Evolutionary conservation across 2,797 vertebrate genomes (phyloP), one percentile per base, ranked within the genome.

Genomic region (Lutjanus campechanus): DNA sequence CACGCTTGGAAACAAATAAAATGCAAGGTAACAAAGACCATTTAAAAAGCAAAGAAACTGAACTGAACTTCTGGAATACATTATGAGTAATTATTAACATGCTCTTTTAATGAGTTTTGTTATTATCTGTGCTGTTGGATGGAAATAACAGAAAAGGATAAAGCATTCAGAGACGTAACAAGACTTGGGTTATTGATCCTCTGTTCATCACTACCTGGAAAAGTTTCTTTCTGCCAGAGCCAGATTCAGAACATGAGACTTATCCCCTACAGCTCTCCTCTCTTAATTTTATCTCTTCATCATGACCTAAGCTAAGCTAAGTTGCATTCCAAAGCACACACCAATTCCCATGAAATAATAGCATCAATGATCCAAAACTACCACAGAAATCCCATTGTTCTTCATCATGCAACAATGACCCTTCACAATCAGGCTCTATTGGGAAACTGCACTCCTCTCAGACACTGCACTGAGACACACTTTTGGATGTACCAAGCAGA

Each of bases 351-450:
- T 79, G 77, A 77, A 91, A 86, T 84, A 86, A 83, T 86, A 86
- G 59, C 49, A 88, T 71, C 61, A 46, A 44, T 83, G 86, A 85
- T 91, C 92, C 82, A 62, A 88, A 80, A 81, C 40, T 5, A 20
- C 79, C 89, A 96, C 95, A 96, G 93, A 95, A 94, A 95, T 81
- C 83, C 92, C 79, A 92, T 95, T 94, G 91, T 95, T 93, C 88
- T 87, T 82, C 72, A 77, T 89, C 64, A 66, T 81, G 67, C 56
- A 83, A 82, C 60, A 56, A 11, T 75, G 70, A 85, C 73, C 71
- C 79, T 79, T 70, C 44, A 59, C 71, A 86, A 78, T 85, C 83
- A 76, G 53, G 59, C 82, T 69, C 66, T 85, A 71, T 71, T 79
- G 89, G 68, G 70, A 89, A 88, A 76, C 67, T 77, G 69, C 61